Percentiles rank a stretch among this genome's conserved stretches.
These are phyloP conservation scores for Heliocidaris tuberculata DNA, from an alignment of 35 echinoderm and acorn worm species.

Conservation along the genomic window DNA sequence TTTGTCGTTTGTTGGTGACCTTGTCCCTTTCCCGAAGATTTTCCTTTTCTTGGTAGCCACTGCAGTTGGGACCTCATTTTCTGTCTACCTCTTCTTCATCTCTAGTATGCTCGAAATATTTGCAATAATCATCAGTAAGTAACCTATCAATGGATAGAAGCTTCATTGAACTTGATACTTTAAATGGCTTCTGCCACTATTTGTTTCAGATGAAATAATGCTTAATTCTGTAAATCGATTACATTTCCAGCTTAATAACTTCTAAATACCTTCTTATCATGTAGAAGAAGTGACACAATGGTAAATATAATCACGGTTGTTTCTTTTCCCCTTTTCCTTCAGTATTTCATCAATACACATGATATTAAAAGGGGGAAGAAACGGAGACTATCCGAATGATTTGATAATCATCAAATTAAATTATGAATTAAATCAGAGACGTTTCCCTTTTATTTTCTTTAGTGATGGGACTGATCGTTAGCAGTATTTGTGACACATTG, in stretches of 20 bases:
- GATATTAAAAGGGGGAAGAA: neutral
- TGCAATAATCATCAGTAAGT: conserved; percentile 64
- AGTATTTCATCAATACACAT: neutral
- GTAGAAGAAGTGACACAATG: no score
- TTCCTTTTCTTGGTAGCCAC: conserved; percentile 79
- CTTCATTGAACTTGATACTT: no score
- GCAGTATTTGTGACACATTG: conserved; percentile 75
- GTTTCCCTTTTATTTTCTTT: neutral
- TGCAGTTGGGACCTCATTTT: conserved; percentile 67
- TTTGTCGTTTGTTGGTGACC: conserved; percentile 67
- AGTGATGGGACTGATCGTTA: conserved; percentile 75
- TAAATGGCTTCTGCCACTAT: no score
- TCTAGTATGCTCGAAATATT: conserved; percentile 55
- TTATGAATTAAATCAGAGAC: no score
- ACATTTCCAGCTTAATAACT: neutral
- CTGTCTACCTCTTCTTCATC: conserved; percentile 66
- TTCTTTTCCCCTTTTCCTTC: no score
- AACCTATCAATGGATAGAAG: no score
- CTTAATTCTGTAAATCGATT: no score
- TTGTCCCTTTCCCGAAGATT: conserved; percentile 79
- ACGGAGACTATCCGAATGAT: neutral
- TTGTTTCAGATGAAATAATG: no score
- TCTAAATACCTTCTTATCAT: neutral
- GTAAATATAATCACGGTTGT: no score
- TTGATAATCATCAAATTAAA: no score